Percentiles rank a stretch among this genome's conserved stretches.
These are phyloP conservation scores for Harpagifer antarcticus DNA, from an alignment of 2,797 vertebrate species.

Conservation along the genomic window DNA sequence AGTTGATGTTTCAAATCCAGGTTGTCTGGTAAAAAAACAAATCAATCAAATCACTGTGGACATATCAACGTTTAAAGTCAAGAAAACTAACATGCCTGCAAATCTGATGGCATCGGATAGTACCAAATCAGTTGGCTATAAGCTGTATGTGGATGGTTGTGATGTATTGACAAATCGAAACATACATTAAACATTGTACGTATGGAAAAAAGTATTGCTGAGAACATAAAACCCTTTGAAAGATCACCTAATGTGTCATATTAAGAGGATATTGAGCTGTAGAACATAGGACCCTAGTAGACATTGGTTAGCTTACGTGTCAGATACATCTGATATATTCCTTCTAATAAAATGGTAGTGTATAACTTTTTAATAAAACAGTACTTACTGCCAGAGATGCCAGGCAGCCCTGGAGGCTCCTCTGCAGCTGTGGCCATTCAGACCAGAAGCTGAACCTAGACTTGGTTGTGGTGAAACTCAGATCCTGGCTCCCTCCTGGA, in stretches of 20 bases:
- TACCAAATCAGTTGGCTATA: background rate
- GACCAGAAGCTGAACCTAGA: slow-evolving; percentile 44
- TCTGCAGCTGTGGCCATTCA: slow-evolving; percentile 86
- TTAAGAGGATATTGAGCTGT: background rate
- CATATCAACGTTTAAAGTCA: background rate
- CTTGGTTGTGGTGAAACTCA: slow-evolving; percentile 25
- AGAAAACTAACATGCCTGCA: background rate
- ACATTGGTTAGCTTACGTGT: no score
- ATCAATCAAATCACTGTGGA: background rate
- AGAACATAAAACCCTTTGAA: background rate
- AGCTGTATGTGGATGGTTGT: background rate
- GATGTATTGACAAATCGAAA: background rate
- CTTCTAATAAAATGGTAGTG: background rate
- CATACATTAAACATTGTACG: background rate
- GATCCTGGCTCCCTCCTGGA: slow-evolving; percentile 25
- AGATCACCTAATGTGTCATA: background rate
- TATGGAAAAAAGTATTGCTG: background rate
- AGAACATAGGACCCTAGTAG: background rate
- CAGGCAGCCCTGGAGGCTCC: slow-evolving; percentile 73
- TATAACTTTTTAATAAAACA: background rate
- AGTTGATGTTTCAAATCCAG: background rate
- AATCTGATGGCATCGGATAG: background rate
- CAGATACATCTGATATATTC: background rate
- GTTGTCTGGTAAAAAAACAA: background rate
- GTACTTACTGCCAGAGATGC: slow-evolving; percentile 73